These are phyloP conservation scores for Pelvicachromis taeniatus DNA, from an alignment of 2,113 vertebrate genomes.

Conservation along the genomic window DNA sequence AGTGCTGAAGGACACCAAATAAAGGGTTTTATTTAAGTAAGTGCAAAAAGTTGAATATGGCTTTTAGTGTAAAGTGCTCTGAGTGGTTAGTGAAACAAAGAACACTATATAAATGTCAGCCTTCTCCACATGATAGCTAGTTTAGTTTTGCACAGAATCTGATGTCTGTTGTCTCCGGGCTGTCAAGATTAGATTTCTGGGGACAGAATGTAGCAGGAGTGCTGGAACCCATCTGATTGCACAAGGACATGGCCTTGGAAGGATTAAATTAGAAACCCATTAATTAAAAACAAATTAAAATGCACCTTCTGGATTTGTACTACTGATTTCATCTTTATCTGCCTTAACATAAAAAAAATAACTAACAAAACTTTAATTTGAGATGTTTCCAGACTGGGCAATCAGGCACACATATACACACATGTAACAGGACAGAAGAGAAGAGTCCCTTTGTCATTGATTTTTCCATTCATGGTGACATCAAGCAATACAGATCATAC, in stretches of 20 bases:
- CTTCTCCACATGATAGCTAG: background rate
- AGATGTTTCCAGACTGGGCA: background rate
- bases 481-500: background rate
- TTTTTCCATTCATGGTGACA: slow-evolving; percentile 9
- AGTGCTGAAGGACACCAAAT: no score
- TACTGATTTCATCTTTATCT: background rate
- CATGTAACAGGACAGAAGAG: background rate
- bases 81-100: background rate
- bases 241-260: background rate
- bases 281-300: background rate
- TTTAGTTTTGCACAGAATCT: background rate
- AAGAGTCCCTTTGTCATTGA: background rate
- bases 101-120: background rate
- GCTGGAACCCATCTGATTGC: background rate
- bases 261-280: background rate
- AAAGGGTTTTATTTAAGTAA: no score
- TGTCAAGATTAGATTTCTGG: background rate
- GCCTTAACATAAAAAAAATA: background rate
- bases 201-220: background rate
- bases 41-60: background rate
- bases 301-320: background rate
- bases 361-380: background rate
- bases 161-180: background rate
- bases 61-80: background rate
- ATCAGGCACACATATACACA: background rate